phyloP scores from a whole-genome alignment of 2,888 invertebrate species.

The Mesoligia furuncula region DNA sequence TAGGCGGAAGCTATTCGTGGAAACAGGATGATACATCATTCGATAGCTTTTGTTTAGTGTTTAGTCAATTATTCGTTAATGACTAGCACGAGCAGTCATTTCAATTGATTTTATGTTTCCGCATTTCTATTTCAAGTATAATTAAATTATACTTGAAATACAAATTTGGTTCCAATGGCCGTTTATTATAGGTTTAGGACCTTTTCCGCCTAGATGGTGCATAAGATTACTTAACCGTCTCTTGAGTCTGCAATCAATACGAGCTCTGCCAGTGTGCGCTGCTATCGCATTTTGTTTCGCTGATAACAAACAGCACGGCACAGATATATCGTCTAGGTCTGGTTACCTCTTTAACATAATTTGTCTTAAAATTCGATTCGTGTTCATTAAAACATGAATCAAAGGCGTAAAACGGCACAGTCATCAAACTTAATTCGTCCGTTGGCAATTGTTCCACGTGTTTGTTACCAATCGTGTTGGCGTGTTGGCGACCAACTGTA shows the following conservation, averaged over 20 bases:
- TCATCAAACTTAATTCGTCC: conserved; percentile 49
- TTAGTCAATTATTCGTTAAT: conserved; percentile 32
- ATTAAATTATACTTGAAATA: not conserved
- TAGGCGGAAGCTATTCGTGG: conserved; percentile 46
- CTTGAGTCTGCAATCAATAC: conserved; percentile 6
- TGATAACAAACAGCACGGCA: conserved; percentile 20
- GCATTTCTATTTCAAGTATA: conserved; percentile 31
- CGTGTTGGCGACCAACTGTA: conserved; percentile 58
- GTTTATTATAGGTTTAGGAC: conserved; percentile 21
- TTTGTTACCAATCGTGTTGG: conserved; percentile 56
- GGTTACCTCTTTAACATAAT: conserved; percentile 26
- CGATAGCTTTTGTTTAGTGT: conserved; percentile 37
- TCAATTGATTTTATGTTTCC: conserved; percentile 17
- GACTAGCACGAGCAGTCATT: conserved; percentile 21
- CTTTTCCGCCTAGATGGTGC: conserved; percentile 15
- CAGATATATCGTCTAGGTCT: conserved; percentile 26
- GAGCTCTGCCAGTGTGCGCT: conserved; percentile 1
- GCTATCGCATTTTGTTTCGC: conserved; percentile 27
- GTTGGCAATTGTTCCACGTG: conserved; percentile 51
- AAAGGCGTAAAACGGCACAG: conserved; percentile 37
- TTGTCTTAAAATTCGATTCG: conserved; percentile 38
- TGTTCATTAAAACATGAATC: conserved; percentile 36
- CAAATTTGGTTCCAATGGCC: conserved; percentile 9
- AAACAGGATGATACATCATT: conserved; percentile 46
- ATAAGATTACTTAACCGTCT: conserved; percentile 16